Evolutionary conservation across 2,888 invertebrate species (phyloP).

Genomic region (Drosophila vallismaia): DNA sequence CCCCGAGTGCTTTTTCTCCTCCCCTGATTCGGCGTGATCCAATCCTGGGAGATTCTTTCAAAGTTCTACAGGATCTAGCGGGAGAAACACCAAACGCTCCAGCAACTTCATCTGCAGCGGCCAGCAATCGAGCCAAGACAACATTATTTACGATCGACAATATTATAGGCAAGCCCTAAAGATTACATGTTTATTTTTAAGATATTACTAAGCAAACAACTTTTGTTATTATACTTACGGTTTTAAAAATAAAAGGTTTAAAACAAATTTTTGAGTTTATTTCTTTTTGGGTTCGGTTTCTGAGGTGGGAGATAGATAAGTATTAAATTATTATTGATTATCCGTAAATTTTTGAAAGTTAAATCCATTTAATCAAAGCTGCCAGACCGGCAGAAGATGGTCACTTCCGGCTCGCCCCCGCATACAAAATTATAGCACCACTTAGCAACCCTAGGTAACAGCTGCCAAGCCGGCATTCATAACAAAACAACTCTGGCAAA

Average conservation of each 20-base stretch:
- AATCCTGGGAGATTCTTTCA: slow-evolving; percentile 34
- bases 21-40: slow-evolving; percentile 39
- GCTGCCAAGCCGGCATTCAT: slow-evolving; percentile 1
- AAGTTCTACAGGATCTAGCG: slow-evolving; percentile 48
- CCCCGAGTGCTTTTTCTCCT: slow-evolving; percentile 79
- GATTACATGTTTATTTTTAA: not conserved
- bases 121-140: slow-evolving; percentile 58
- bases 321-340: not conserved
- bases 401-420: not conserved
- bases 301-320: too few relatives aligned
- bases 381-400: not conserved
- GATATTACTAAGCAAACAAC: not conserved
- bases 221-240: slow-evolving; percentile 3
- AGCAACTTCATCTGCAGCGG: slow-evolving; percentile 13
- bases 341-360: not conserved
- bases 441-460: slow-evolving; percentile 1
- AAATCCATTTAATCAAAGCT: not conserved
- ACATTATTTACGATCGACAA: slow-evolving; percentile 83
- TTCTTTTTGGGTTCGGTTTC: not conserved
- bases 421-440: not conserved
- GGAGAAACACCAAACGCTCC: slow-evolving; percentile 16
- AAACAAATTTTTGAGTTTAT: not conserved
- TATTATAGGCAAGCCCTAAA: slow-evolving; percentile 80
- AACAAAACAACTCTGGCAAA: slow-evolving; percentile 5
- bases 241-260: not conserved